Evolutionary conservation across 2,113 vertebrate genomes (phyloP), one percentile per base, ranked within the genome.

Genomic region (Falco punctatus): DNA sequence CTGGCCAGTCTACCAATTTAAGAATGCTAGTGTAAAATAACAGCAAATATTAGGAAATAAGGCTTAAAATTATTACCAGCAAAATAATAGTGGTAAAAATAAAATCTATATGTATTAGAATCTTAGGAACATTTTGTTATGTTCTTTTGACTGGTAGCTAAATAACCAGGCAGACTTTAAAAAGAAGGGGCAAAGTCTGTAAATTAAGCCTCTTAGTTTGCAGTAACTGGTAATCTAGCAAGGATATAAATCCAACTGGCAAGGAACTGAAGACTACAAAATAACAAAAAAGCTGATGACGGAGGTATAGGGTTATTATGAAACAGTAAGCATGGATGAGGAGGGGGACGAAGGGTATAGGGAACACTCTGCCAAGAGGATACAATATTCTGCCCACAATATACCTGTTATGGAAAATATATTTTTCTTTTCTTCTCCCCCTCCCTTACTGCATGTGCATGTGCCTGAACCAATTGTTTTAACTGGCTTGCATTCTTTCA

Each of bases 391-490:
- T 88, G 30, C 59, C 51, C 81, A 61, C 42, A 57, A 32, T 35
- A 48, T 38, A 49, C 9, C 26, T 51, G 8, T 52, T 79, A 35
- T 2, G 20, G 33, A 92, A 75, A 67, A 51, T 0, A 1, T 35
- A 5, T 51, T 59, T 66, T 64, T 81, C 6, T 62, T 73, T 86
- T 75, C 46, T 69, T 49, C 28, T 27, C 4, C 6, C 4, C 1
- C 1, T 15, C 24, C 7, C 17, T n/a, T 67, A 78, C 35, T 64
- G 2, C 46, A 3, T 23, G 27, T 55, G 24, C 1, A 0, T 65
- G 30, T 65, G 51, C n/a, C 49, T 62, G 22, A 61, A 35, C 13
- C 55, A 57, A 4, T 65, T 59, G 15, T 80, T 81, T 72, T 59
- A 86, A 66, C 9, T 86, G 17, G 6, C 66, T 57, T 64, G 32